These are phyloP conservation scores for Nebria ingens DNA, from an alignment of 1,140 invertebrate genomes.

Conservation along the genomic window DNA sequence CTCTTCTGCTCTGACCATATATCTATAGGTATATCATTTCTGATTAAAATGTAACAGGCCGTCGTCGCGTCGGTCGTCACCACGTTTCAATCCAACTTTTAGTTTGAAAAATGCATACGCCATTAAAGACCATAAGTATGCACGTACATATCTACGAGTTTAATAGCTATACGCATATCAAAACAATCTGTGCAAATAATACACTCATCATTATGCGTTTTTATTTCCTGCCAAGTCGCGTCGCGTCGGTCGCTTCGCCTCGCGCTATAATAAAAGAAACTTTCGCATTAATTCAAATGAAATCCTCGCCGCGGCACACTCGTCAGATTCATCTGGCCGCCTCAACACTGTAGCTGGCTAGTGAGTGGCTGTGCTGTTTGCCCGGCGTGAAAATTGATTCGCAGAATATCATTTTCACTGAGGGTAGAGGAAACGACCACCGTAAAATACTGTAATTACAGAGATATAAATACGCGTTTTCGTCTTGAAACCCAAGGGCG, in stretches of 20 bases:
- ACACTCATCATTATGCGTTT: slow-evolving; percentile 8
- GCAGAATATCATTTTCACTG: background rate
- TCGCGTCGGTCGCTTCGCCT: background rate
- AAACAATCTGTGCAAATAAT: slow-evolving; percentile 3
- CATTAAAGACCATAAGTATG: too few species aligned
- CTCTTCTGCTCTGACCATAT: too few species aligned
- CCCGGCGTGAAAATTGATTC: background rate
- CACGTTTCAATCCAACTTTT: background rate
- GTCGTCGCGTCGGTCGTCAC: too few species aligned
- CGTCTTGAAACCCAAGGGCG: background rate
- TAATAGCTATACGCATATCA: slow-evolving; percentile 2
- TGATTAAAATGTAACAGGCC: too few species aligned
- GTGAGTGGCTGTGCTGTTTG: too few species aligned
- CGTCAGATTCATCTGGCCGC: background rate
- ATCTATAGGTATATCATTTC: too few species aligned
- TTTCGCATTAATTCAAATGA: slow-evolving; percentile 2
- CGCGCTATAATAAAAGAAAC: background rate
- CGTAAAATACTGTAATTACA: slow-evolving; percentile 8
- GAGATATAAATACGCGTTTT: background rate
- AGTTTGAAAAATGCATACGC: too few species aligned
- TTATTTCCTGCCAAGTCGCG: slow-evolving; percentile 1
- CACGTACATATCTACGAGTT: too few species aligned
- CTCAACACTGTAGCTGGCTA: background rate
- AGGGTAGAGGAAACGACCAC: background rate
- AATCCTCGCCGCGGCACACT: background rate